Evolutionary conservation across 2,797 vertebrate species (phyloP), one percentile per base, ranked within the genome.

Genomic region (Lithobates pipiens): DNA sequence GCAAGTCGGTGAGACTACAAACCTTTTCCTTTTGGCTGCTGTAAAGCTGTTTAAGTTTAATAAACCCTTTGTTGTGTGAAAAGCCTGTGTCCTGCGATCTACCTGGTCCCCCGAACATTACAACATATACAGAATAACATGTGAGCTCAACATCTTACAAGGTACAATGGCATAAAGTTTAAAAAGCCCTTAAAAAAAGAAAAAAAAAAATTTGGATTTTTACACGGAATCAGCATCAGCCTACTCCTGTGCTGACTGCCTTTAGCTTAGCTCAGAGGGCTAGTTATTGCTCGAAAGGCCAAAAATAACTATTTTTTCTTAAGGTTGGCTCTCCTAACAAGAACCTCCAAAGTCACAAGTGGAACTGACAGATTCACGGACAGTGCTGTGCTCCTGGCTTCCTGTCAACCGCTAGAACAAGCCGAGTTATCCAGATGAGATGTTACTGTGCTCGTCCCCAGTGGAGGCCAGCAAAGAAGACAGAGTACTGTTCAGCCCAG

Each of bases 401-500:
- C 21, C 74, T 77, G 50, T 82, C 79, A 86, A 63, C n/a, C 10
- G 39, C 25, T 76, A 61, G 57, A 67, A 68, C 54, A 85, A 69
- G 42, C 27, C 27, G 9, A 69, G 46, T 73, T 72, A 82, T 77
- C 39, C 79, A 82, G 80, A 46, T 82, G 57, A 72, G 50, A 82
- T 73, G 68, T 39, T 67, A 57, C 18, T 65, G 68, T 36, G 23
- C 11, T 65, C 70, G 32, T 50, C 29, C 75, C 57, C 80, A 78
- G 39, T 50, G 29, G 85, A 86, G 44, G n/a, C 67, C 50, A 77
- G 11, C 18, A 57, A 32, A 74, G 69, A 79, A 39, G 9, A 34
- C 36, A 85, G 42, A 77, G 39, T 46, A 0, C 54, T 82, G 57
- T 86, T 82, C 69, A 74, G 57, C 25, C n/a, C 57, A 86, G 25